These are phyloP conservation scores for Burhinus oedicnemus DNA, from an alignment of 2,113 vertebrate genomes.

Conservation along the genomic window DNA sequence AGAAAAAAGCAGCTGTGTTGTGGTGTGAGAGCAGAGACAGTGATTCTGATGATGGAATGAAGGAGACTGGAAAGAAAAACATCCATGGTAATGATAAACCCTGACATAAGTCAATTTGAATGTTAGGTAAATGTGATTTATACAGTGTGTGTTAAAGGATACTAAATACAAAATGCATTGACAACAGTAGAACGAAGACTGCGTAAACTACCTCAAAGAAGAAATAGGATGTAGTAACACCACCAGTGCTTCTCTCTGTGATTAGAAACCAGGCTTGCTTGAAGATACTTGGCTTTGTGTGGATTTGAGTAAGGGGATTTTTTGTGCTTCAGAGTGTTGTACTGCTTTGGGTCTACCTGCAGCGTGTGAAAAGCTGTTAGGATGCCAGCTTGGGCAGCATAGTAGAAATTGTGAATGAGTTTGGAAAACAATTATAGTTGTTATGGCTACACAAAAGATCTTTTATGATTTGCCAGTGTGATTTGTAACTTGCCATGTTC, in stretches of 20 bases:
- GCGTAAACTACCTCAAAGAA: not conserved
- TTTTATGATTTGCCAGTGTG: not conserved
- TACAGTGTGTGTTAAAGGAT: not conserved
- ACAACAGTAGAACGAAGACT: not conserved
- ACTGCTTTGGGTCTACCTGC: not conserved
- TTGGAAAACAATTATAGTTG: not conserved
- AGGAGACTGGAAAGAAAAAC: conserved; percentile 69
- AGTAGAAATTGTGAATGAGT: not conserved
- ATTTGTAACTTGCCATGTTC: not conserved
- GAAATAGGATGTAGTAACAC: not conserved
- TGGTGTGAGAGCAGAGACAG: conserved; percentile 75
- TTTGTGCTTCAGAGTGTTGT: not conserved
- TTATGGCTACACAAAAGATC: not conserved
- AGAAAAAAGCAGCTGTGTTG: conserved; percentile 76
- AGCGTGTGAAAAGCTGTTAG: not conserved
- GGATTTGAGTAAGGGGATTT: not conserved
- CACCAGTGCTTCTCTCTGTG: not conserved
- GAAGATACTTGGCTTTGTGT: not conserved
- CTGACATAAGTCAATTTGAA: not conserved
- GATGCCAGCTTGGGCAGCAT: not conserved
- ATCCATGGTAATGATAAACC: conserved; percentile 72
- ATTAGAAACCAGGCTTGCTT: not conserved
- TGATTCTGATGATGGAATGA: conserved; percentile 81
- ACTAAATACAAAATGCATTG: not conserved
- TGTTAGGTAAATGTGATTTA: not conserved